Conservation (phyloP, 2,888 invertebrate genomes). For the Drosophila mimica region DNA sequence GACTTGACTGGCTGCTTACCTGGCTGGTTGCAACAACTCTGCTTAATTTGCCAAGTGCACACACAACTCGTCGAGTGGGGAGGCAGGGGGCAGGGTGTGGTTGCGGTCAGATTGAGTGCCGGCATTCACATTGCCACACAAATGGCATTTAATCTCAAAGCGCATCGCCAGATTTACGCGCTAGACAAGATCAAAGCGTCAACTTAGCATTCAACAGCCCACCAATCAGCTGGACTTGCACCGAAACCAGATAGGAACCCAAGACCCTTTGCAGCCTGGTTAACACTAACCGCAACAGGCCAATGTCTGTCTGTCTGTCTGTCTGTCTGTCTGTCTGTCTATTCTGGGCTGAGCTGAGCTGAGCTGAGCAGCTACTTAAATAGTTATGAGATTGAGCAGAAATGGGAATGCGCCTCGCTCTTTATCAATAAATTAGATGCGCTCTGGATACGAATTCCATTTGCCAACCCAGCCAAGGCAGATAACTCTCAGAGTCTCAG, state of each 20-base stretch:
- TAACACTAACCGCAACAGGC: conserved; percentile 10
- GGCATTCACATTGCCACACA: conserved; percentile 57
- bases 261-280: conserved; percentile 3
- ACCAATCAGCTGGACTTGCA: conserved; percentile 64
- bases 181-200: conserved; percentile 77
- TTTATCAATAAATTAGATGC: conserved; percentile 58
- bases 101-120: conserved; percentile 51
- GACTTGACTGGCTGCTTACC: conserved; percentile 18
- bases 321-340: neutral
- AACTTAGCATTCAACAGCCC: conserved; percentile 76
- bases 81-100: neutral
- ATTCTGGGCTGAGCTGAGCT: neutral
- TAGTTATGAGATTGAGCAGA: conserved; percentile 43
- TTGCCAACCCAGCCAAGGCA: conserved; percentile 11
- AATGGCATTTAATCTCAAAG: conserved; percentile 77
- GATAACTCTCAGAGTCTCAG: neutral
- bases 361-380: conserved; percentile 42
- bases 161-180: conserved; percentile 76
- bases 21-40: conserved; percentile 31
- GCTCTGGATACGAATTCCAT: conserved; percentile 38
- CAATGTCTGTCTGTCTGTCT: conserved; percentile 4
- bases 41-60: conserved; percentile 61
- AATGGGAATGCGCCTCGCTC: conserved; percentile 18
- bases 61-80: conserved; percentile 22
- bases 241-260: conserved; percentile 2